phyloP scores from a whole-genome alignment of 2,113 vertebrate genomes.

The Neomonachus schauinslandi region DNA sequence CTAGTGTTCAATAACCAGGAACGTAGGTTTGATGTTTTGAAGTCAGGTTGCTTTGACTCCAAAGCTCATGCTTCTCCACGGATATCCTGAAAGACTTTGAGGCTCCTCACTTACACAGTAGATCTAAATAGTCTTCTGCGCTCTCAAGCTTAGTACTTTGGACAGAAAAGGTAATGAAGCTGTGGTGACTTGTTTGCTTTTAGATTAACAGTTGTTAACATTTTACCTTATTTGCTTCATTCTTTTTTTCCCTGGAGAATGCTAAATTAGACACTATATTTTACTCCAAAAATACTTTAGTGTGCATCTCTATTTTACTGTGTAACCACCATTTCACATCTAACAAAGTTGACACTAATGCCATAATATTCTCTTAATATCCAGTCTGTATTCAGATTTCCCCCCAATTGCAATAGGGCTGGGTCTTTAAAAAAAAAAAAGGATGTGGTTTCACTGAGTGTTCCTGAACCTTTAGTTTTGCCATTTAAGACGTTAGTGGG shows the following conservation, averaged over 20 bases:
- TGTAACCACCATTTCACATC: not conserved
- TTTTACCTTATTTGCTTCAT: not conserved
- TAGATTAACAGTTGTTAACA: not conserved
- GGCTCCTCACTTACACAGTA: not conserved
- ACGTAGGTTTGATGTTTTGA: not conserved
- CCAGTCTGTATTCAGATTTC: not conserved
- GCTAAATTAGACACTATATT: not conserved
- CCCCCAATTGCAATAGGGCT: not conserved
- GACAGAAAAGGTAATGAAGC: not conserved
- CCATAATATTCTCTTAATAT: not conserved
- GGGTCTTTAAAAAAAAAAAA: not conserved
- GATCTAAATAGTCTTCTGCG: not conserved
- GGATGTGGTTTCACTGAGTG: not conserved
- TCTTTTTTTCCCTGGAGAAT: not conserved
- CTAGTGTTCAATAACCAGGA: not conserved
- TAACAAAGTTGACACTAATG: not conserved
- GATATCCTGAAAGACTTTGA: not conserved
- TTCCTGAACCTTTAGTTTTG: not conserved
- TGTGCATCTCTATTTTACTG: not conserved
- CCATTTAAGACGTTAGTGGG: not conserved
- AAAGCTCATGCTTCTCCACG: not conserved
- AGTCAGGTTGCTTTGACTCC: not conserved
- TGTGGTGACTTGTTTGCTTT: not conserved
- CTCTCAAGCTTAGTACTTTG: not conserved
- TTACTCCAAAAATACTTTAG: not conserved